Percentiles rank a stretch among this genome's conserved stretches.
phyloP scores from a whole-genome alignment of 1,140 invertebrate genomes.

The Pogonognathellus flavescens region DNA sequence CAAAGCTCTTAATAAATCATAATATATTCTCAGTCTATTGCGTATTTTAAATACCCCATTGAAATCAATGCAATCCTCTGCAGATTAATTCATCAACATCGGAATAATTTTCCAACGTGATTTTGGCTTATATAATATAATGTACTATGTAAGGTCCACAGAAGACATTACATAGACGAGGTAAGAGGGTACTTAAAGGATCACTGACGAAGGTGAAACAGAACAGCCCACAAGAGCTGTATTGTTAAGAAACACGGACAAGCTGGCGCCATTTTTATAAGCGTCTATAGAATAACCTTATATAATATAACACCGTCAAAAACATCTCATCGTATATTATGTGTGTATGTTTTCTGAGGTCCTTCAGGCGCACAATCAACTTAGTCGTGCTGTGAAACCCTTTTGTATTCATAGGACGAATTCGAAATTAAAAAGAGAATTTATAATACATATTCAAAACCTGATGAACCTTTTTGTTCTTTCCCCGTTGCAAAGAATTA shows the following conservation, averaged over 20 bases:
- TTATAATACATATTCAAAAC: neutral
- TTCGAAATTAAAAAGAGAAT: neutral
- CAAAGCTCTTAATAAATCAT: no score
- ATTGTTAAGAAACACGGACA: neutral
- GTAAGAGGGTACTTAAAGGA: neutral
- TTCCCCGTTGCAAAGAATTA: no score
- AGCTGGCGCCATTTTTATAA: neutral
- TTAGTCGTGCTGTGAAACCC: neutral
- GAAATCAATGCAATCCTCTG: no score
- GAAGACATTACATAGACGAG: neutral
- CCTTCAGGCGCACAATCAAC: neutral
- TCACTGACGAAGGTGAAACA: neutral
- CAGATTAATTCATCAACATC: no score
- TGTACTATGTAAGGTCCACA: no score
- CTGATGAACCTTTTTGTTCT: neutral
- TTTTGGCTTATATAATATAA: no score
- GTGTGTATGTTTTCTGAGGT: neutral
- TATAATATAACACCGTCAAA: neutral
- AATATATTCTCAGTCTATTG: no score
- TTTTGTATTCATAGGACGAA: neutral
- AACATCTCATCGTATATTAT: neutral
- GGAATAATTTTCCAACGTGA: no score
- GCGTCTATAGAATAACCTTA: neutral
- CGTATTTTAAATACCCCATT: no score
- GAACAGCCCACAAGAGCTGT: neutral